Conservation (phyloP, 2,888 invertebrate species). For the Eupithecia subfuscata region DNA sequence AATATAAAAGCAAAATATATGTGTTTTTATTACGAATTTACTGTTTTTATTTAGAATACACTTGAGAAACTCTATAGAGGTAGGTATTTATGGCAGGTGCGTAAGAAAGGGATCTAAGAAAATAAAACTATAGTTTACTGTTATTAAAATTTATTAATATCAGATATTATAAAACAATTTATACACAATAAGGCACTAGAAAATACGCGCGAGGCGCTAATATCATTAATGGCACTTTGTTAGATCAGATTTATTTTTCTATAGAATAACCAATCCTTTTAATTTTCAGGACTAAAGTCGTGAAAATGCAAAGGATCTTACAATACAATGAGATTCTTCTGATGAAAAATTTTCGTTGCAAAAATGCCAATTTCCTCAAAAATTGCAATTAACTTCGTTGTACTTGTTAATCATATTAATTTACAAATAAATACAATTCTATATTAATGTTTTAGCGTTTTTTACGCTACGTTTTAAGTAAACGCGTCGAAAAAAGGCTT, state of each 20-base stretch:
- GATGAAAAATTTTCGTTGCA: conserved; percentile 32
- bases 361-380: conserved; percentile 39
- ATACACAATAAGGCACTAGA: conserved; percentile 39
- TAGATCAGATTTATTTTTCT: conserved; percentile 51
- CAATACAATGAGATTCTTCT: conserved; percentile 34
- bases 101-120: neutral
- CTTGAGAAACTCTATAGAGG: too few relatives aligned
- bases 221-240: conserved; percentile 74
- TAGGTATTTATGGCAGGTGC: too few relatives aligned
- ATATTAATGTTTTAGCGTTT: conserved; percentile 33
- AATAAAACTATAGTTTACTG: conserved; percentile 33
- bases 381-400: conserved; percentile 34
- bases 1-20: conserved; percentile 81
- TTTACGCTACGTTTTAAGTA: conserved; percentile 46
- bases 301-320: conserved; percentile 17
- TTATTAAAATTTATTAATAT: conserved; percentile 45
- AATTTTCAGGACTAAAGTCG: conserved; percentile 6
- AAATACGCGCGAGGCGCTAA: conserved; percentile 44
- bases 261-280: conserved; percentile 20
- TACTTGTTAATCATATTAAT: conserved; percentile 32
- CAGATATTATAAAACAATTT: conserved; percentile 43
- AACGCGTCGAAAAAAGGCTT: conserved; percentile 47
- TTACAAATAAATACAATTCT: conserved; percentile 30
- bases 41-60: conserved; percentile 61
- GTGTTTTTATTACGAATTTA: conserved; percentile 79